Base-by-base conservation (phyloP, 2,113 vertebrate species). In the Coracopsis vasa region DNA sequence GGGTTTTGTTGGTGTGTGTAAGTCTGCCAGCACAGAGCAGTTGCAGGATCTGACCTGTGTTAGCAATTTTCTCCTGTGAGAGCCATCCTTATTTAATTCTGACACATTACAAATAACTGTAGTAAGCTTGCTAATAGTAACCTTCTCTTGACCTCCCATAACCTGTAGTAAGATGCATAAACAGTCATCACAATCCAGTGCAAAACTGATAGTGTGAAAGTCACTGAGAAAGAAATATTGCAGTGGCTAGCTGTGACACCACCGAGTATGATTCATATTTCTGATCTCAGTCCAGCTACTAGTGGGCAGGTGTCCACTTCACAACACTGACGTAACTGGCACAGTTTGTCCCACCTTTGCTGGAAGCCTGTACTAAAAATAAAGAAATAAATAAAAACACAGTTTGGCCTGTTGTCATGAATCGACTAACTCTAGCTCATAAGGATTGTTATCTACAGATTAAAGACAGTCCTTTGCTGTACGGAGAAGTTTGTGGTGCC, bases 211-310 rank as follows among this genome's bases (percentile, higher is more conserved):
- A 62, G 69, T 48, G 92, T 81, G 86, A 89, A 94, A 96, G 80
- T 89, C 75, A 72, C 83, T 48, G 51, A 67, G 94, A 86, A 94
- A 88, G 90, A 94, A 95, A 93, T 90, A 92, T 27, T 93, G 69
- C 74, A 10, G 73, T 72, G 61, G 65, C 17, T 72, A 47, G 82
- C 69, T 71, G 58, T 90, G 86, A 94, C 35, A 0, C 69, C 90
- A 83, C 82, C 21, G 33, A 93, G 83, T 45, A 39, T 78, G 86
- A 96, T 94, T 96, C 69, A 45, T 74, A 31, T 92, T 96, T 81
- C 95, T 95, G 86, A 93, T 84, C 94, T 89, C 77, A 24, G 83
- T 91, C 95, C 92, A 95, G 74, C 73, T 96, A 78, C 94, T 75
- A 84, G 51, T 93, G 94, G 54, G 93, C 92, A 88, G 88, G 75